These are phyloP conservation scores for Hemaris fuciformis DNA, from an alignment of 2,888 invertebrate species.

Conservation along the genomic window DNA sequence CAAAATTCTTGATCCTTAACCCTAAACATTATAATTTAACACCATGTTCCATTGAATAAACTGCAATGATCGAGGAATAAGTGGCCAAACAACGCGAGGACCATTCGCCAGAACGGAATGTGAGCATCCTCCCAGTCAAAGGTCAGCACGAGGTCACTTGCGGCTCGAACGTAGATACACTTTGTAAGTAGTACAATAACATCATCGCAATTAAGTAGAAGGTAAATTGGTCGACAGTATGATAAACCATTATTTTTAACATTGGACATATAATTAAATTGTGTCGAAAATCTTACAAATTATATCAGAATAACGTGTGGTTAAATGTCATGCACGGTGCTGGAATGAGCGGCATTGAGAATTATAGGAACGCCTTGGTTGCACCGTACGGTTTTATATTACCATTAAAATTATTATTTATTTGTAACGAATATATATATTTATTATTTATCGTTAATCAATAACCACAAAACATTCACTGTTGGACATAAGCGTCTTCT, in stretches of 20 bases:
- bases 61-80: slow-evolving; percentile 46
- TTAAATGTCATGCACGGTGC: too few relatives aligned
- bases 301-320: neutral
- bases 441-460: too few relatives aligned
- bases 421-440: too few relatives aligned
- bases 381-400: too few relatives aligned
- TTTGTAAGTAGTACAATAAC: slow-evolving; percentile 45
- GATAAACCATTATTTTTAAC: slow-evolving; percentile 2
- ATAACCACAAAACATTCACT: too few relatives aligned
- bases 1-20: too few relatives aligned
- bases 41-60: neutral
- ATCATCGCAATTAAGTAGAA: slow-evolving; percentile 57
- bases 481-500: too few relatives aligned
- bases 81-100: slow-evolving; percentile 55
- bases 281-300: neutral
- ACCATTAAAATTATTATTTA: too few relatives aligned
- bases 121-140: slow-evolving; percentile 68
- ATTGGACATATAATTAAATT: neutral
- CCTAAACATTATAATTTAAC: too few relatives aligned
- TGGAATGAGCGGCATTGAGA: too few relatives aligned
- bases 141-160: slow-evolving; percentile 69
- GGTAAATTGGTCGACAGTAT: slow-evolving; percentile 38
- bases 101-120: slow-evolving; percentile 64
- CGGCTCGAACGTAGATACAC: slow-evolving; percentile 39
- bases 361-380: too few relatives aligned